Evolutionary conservation across 2,888 invertebrate species (phyloP).

Genomic region (Pandemis cinnamomeana): DNA sequence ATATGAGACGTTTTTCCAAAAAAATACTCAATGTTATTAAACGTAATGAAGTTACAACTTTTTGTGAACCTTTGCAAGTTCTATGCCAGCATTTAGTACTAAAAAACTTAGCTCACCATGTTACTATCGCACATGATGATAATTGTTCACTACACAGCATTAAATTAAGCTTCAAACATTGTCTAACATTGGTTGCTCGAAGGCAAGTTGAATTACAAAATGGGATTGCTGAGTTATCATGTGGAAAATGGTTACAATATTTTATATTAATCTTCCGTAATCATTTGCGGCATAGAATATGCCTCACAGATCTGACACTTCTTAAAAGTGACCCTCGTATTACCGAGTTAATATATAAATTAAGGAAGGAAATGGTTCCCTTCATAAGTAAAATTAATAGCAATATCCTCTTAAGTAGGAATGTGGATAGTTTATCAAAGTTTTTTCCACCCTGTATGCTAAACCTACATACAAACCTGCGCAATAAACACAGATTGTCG

Average conservation of each 20-base stretch:
- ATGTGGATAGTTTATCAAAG: slow-evolving; percentile 71
- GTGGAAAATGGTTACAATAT: slow-evolving; percentile 83
- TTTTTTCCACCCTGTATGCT: slow-evolving; percentile 88
- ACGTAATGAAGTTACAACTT: slow-evolving; percentile 52
- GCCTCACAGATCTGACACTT: slow-evolving; percentile 54
- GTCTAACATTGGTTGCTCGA: slow-evolving; percentile 79
- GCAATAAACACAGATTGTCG: slow-evolving; percentile 85
- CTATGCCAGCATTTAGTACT: slow-evolving; percentile 68
- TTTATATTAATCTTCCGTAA: slow-evolving; percentile 75
- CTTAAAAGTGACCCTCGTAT: slow-evolving; percentile 70
- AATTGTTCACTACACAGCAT: slow-evolving; percentile 62
- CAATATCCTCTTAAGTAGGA: slow-evolving; percentile 57
- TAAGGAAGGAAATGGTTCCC: slow-evolving; percentile 54
- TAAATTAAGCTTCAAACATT: slow-evolving; percentile 82
- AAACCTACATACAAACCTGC: slow-evolving; percentile 82
- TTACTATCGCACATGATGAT: slow-evolving; percentile 55
- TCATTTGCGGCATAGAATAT: slow-evolving; percentile 68
- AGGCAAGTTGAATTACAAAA: slow-evolving; percentile 79
- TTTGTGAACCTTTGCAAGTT: slow-evolving; percentile 57
- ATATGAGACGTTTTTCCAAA: slow-evolving; percentile 69
- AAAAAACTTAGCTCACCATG: slow-evolving; percentile 68
- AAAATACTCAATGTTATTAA: slow-evolving; percentile 63
- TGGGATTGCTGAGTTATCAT: slow-evolving; percentile 82
- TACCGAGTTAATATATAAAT: slow-evolving; percentile 60
- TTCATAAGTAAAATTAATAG: slow-evolving; percentile 46